Conservation (phyloP, 2,888 invertebrate genomes). For the Drosophila seclusa region DNA sequence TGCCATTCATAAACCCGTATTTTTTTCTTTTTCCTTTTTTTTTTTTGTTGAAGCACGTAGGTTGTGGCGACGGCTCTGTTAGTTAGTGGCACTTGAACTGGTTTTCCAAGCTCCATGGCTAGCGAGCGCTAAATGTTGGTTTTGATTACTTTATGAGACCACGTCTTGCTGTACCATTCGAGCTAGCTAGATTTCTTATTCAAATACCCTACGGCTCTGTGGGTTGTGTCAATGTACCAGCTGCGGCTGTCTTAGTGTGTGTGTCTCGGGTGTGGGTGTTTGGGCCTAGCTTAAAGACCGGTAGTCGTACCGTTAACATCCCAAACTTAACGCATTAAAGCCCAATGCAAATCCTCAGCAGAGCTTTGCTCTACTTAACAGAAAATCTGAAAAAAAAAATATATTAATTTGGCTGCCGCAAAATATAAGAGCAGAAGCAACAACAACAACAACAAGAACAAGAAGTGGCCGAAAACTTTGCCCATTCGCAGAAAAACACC, state of each 20-base stretch:
- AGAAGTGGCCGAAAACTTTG: conserved; percentile 54
- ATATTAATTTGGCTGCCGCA: conserved; percentile 60
- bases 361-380: conserved; percentile 18
- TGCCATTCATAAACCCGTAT: conserved; percentile 77
- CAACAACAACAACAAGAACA: conserved; percentile 22
- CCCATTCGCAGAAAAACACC: conserved; percentile 57
- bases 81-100: conserved; percentile 69
- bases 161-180: conserved; percentile 42
- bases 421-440: conserved; percentile 4
- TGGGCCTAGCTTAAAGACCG: conserved; percentile 45
- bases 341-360: conserved; percentile 19
- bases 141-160: conserved; percentile 72
- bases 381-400: conserved; percentile 17
- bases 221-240: conserved; percentile 41
- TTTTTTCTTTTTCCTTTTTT: conserved; percentile 15
- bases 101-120: conserved; percentile 40
- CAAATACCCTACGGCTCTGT: conserved; percentile 55
- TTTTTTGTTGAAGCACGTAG: conserved; percentile 57
- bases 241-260: conserved; percentile 2
- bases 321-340: conserved; percentile 48
- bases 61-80: conserved; percentile 66
- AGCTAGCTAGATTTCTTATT: conserved; percentile 47
- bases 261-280: conserved; percentile 22
- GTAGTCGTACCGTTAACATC: conserved; percentile 43
- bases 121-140: conserved; percentile 39